Base-by-base conservation (phyloP, 2,113 vertebrate genomes). In the Eretmochelys imbricata region DNA sequence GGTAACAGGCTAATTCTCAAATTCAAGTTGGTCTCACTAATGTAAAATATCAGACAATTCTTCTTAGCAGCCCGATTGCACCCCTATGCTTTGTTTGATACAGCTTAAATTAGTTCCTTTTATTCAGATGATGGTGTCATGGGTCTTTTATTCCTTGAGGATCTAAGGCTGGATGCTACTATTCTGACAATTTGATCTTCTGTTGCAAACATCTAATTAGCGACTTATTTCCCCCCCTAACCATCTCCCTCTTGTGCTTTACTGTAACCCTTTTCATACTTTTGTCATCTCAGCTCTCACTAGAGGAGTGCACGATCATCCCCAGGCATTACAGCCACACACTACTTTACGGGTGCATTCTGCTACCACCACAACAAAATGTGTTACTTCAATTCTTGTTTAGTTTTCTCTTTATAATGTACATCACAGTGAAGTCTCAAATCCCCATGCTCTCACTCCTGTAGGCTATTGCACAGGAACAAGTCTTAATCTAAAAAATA, bases 121-220 rank as follows among this genome's bases (percentile, higher is more conserved):
- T 46, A 22, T 46, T 11, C 20, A 42, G 20, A 78, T 29, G 42
- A 78, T 27, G 42, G 42, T 78, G 5, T 76, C 22, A 76, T 48
- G 42, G 75, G 65, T 54, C 80, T 69, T 69, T 13, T 80, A 13
- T n/a, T 82, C 51, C n/a, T 79, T 54, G 22, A 84, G 2, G 38
- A 10, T 24, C 13, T 92, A 65, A 75, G 57, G 22, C 24, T 38
- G 22, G 20, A 53, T 35, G 14, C 10, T 27, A 22, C 46, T 86
- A 10, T 50, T 79, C 31, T 0, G 0, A 62, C 55, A 13, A 46
- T 0, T 55, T 29, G 31, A 22, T 87, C 82, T 46, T 62, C 4
- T 51, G 46, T 5, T 57, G 91, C 54, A 82, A 6, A 9, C 49
- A 5, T 49, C 76, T 59, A 80, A 85, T 35, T 16, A 38, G n/a